A percentile compares a stretch with the other conserved stretches of the same genome.
These are phyloP conservation scores for Austrofundulus limnaeus DNA, from an alignment of 2,113 vertebrate species.

Conservation along the genomic window DNA sequence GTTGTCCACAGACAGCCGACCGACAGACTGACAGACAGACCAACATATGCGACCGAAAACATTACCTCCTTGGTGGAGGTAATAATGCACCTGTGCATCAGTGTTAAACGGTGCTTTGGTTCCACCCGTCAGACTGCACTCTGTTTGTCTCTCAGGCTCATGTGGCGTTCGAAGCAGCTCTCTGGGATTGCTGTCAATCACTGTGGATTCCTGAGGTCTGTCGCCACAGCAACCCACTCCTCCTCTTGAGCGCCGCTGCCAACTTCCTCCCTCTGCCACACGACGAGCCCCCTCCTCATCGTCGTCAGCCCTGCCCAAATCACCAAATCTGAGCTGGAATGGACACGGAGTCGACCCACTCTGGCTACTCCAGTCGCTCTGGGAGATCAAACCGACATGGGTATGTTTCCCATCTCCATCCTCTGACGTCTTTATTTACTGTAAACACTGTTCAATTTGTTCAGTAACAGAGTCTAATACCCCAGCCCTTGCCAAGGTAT, in stretches of 20 bases:
- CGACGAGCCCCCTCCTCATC: slow-evolving; percentile 33
- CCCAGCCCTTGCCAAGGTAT: background rate
- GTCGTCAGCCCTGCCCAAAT: slow-evolving; percentile 27
- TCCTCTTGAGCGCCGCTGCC: slow-evolving; percentile 44
- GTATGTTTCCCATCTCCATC: slow-evolving; percentile 73
- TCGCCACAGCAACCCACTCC: slow-evolving; percentile 63
- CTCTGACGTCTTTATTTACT: background rate
- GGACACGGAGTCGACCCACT: slow-evolving; percentile 95
- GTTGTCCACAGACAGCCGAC: too few species aligned
- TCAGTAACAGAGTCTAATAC: background rate
- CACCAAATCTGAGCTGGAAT: slow-evolving; percentile 72
- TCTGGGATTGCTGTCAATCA: slow-evolving; percentile 50
- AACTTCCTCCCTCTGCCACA: slow-evolving; percentile 32
- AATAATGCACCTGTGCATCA: too few species aligned
- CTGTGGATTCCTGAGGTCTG: slow-evolving; percentile 54
- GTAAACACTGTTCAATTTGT: too few species aligned
- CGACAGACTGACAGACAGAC: too few species aligned
- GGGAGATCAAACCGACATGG: slow-evolving; percentile 90
- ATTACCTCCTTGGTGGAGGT: too few species aligned
- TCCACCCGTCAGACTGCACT: slow-evolving; percentile 5
- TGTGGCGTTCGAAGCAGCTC: slow-evolving; percentile 54
- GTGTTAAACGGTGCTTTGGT: slow-evolving; percentile 4
- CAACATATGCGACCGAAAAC: too few species aligned
- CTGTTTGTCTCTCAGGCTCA: slow-evolving; percentile 59
- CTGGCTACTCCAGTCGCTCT: slow-evolving; percentile 92